Base-by-base conservation (phyloP, 1,140 invertebrate genomes). In the Papilio polytes region DNA sequence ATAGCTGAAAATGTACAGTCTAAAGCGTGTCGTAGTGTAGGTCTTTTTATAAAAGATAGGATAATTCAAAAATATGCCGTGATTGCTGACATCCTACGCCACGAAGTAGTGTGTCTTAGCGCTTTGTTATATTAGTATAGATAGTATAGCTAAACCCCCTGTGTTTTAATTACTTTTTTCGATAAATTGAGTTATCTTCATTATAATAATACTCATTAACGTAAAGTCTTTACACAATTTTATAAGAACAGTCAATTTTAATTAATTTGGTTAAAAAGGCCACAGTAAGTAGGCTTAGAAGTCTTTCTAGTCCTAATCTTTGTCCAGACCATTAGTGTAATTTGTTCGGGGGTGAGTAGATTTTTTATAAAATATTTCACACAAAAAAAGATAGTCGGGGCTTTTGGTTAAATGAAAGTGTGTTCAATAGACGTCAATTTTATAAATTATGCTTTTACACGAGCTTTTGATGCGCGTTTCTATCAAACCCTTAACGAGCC, bases 401-500 rank as follows among this genome's bases (percentile, higher is more conserved):
- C 63, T 70, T 70, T 31, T 31, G 63, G 63, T 70, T 26, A 70
- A 70, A 70, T 70, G 59, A 63, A 63, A 63, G 63, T 70, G 22
- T 31, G 63, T 63, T 63, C 59, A 63, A 63, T 63, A 63, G 59
- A 63, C 59, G 22, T 31, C 63, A 70, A 70, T 70, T 70, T 70
- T 70, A 70, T 70, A 70, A 70, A 70, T 31, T 74, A 74, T 74
- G 74, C 48, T 74, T 51, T 74, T 20, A 20, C 46, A 48, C 44
- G 74, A 51, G 74, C 22, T 46, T 46, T 46, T 46, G 22, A 74
- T 74, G 44, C 74, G 41, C 9, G 18, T 74, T 74, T 51, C 44
- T 74, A 74, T 74, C n/a, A 74, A 51, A 51, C 41, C 74, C 48
- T 74, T 74, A 48, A 51, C 74, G 26, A 26, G 48, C 74, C 74